Evolutionary conservation across 1,140 invertebrate genomes (phyloP), one percentile per base, ranked within the genome.

Genomic region (Hesperophylax magnus): DNA sequence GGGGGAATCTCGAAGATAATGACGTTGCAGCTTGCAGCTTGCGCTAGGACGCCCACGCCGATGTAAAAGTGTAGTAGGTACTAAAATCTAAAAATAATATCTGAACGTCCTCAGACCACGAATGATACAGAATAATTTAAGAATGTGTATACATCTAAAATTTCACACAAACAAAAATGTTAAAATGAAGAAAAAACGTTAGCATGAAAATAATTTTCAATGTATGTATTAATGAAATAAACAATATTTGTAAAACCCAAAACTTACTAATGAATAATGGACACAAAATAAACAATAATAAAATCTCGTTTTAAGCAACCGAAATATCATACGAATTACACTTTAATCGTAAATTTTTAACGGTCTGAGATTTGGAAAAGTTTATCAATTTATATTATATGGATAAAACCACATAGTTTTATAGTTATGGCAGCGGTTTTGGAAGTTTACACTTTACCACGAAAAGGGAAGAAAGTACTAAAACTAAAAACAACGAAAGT

Each of bases 311-410:
- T 20, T 17, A 24, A 20, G 24, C 20, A 60, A 17, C 22, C 3
- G 11, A 60, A 20, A 58, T 1, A 60, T 60, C 22, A 60, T 60
- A 14, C 20, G 14, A 61, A 18, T 6, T 56, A 4, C 9, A 60
- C 8, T 61, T 61, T 14, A 24, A 20, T 18, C 18, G 58, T 39
- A 69, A 69, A 69, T n/a, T 69, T 69, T 39, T 69, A 69, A 69
- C 20, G 65, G 65, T 69, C 14, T 17, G 8, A 7, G 34, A 39
- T 34, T 69, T 39, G 34, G n/a, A 18, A 67, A 67, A 67, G 27
- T 67, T 67, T 67, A 69, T 69, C 27, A 39, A 69, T 69, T 52
- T n/a, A 39, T 18, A 67, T 67, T 18, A 60, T n/a, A 60, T 9
- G 18, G 22, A 60, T 22, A 60, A 18, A 60, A 22, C n/a, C 56